phyloP scores from a whole-genome alignment of 2,797 vertebrate genomes.

The Pseudopleuronectes americanus region DNA sequence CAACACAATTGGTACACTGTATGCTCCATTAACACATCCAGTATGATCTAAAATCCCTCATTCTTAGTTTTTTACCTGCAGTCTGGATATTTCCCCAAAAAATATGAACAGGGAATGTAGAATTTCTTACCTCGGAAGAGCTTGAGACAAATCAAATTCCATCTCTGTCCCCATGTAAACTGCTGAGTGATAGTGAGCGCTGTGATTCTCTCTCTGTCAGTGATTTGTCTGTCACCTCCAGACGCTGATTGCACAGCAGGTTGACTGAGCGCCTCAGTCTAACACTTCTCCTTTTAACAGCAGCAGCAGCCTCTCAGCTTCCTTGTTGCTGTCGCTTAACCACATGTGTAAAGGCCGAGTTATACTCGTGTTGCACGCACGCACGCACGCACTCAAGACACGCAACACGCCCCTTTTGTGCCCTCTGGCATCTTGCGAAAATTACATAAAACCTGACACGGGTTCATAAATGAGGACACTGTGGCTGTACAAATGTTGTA shows the following conservation, averaged over 20 bases:
- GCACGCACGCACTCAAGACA: too few relatives aligned
- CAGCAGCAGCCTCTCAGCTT: not conserved
- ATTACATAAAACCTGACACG: too few relatives aligned
- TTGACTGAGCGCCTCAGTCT: not conserved
- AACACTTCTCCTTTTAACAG: not conserved
- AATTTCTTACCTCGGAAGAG: slow-evolving; percentile 44
- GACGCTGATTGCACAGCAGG: not conserved
- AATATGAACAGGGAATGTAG: too few relatives aligned
- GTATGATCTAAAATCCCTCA: not conserved
- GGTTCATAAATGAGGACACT: too few relatives aligned
- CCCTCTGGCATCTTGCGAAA: too few relatives aligned
- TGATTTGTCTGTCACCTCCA: not conserved
- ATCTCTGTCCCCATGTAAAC: slow-evolving; percentile 16
- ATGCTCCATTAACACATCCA: not conserved
- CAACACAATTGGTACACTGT: not conserved
- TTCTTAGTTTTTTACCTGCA: not conserved
- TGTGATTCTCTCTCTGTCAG: too few relatives aligned
- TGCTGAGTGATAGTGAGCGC: not conserved
- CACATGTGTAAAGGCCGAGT: not conserved
- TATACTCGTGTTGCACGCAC: too few relatives aligned
- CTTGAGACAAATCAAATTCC: slow-evolving; percentile 31
- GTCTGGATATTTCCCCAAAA: not conserved
- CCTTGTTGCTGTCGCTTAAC: not conserved
- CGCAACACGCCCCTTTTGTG: too few relatives aligned
- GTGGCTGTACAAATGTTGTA: too few relatives aligned